Percentiles rank a stretch among this genome's conserved stretches.
These are phyloP conservation scores for Hipposideros armiger DNA, from an alignment of 2,113 vertebrate species.

Conservation along the genomic window DNA sequence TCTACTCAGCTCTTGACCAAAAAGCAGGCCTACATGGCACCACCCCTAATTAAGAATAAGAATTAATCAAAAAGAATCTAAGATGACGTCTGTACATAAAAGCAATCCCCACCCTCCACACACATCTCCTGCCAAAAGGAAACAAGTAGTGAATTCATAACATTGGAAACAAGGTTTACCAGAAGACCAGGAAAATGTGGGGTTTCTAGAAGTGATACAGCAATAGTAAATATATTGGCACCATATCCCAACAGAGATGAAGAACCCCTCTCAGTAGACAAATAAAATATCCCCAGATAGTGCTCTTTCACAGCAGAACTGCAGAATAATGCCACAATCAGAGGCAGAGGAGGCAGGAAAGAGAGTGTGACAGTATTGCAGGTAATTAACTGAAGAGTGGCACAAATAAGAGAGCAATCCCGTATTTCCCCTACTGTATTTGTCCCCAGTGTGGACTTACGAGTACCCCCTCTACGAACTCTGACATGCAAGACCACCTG, in stretches of 20 bases:
- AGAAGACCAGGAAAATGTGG: background rate
- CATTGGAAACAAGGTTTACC: background rate
- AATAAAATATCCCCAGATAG: background rate
- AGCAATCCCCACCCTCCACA: background rate
- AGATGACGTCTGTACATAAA: background rate
- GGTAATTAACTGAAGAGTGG: background rate
- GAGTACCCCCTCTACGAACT: background rate
- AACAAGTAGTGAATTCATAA: background rate
- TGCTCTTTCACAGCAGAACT: background rate
- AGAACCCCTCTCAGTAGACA: background rate
- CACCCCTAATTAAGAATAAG: background rate
- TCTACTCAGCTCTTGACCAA: background rate
- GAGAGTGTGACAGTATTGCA: background rate
- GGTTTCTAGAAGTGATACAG: background rate
- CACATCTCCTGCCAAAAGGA: background rate
- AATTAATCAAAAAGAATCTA: background rate
- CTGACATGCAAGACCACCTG: background rate
- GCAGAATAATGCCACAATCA: background rate
- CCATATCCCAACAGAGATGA: background rate
- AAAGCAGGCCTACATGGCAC: background rate
- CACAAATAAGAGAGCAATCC: background rate
- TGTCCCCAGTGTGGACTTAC: background rate
- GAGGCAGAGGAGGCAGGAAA: background rate
- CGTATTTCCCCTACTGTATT: background rate
- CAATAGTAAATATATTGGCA: background rate